Conservation (phyloP, 2,113 vertebrate species). For the Hypomesus transpacificus region DNA sequence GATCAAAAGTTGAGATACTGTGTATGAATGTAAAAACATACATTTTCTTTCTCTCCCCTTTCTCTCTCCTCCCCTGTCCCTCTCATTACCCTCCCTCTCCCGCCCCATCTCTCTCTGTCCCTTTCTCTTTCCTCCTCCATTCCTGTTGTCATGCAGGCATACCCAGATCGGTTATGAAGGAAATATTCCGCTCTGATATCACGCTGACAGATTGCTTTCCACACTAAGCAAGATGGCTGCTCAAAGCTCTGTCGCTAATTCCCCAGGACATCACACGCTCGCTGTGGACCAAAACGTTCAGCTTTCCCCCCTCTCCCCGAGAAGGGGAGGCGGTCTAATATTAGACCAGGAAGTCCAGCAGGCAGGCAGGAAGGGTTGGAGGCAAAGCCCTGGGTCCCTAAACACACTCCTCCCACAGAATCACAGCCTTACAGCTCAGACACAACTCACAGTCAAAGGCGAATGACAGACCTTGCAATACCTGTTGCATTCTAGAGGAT, state of each 20-base stretch:
- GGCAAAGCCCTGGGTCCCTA: background rate
- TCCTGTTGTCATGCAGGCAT: conserved; percentile 26
- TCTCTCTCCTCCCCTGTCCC: background rate
- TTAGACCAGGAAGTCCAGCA: conserved; percentile 12
- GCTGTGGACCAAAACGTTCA: background rate
- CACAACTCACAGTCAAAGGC: no score
- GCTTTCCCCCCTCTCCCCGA: background rate
- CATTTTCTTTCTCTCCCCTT: conserved; percentile 3
- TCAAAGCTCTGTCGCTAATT: conserved; percentile 35
- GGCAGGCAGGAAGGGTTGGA: background rate
- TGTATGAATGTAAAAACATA: background rate
- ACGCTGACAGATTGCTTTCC: conserved; percentile 42
- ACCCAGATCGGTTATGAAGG: conserved; percentile 19
- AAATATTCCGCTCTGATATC: conserved; percentile 30
- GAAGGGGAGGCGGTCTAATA: conserved; percentile 34
- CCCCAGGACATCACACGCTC: conserved; percentile 29
- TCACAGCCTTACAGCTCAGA: background rate
- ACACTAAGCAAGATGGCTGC: conserved; percentile 27
- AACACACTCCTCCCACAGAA: background rate
- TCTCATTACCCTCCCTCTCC: background rate
- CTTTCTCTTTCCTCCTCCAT: conserved; percentile 7
- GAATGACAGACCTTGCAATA: background rate
- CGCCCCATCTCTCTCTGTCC: background rate
- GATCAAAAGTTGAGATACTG: conserved; percentile 8
- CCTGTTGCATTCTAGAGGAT: background rate